These are phyloP conservation scores for Pelusios castaneus DNA, from an alignment of 2,113 vertebrate genomes.

Conservation along the genomic window DNA sequence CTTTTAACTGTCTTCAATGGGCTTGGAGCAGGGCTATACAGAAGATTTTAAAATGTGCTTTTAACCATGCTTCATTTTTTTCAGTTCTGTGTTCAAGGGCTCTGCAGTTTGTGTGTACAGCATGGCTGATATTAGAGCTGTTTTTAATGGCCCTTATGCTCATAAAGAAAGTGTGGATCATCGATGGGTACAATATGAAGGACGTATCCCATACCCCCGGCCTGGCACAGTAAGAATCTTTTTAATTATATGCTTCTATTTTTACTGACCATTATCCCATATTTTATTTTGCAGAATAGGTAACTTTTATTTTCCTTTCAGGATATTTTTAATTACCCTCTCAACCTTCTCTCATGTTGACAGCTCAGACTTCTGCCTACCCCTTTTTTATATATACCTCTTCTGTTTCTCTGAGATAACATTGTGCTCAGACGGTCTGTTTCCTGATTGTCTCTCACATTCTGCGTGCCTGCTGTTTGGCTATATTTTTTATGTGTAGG, in stretches of 20 bases:
- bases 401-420: conserved; percentile 52
- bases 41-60: fast-evolving
- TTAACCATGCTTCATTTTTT: not conserved
- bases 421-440: conserved; percentile 1
- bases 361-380: conserved; percentile 14
- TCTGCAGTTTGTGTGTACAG: conserved; percentile 97
- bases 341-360: conserved; percentile 1
- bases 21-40: not conserved
- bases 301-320: conserved; percentile 22
- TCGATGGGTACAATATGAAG: conserved; percentile 95
- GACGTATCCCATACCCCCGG: conserved; percentile 92
- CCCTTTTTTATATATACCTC: not conserved
- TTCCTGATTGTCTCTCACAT: conserved; percentile 29
- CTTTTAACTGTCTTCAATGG: not conserved
- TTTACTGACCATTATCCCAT: not conserved
- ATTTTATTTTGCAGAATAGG: fast-evolving
- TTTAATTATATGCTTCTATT: not conserved
- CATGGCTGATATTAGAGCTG: conserved; percentile 94
- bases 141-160: conserved; percentile 94
- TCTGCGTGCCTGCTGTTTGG: not conserved
- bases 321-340: conserved; percentile 55
- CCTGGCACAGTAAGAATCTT: conserved; percentile 89
- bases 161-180: conserved; percentile 97
- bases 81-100: conserved; percentile 95
- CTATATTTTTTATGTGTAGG: not conserved